These are phyloP conservation scores for Artibeus lituratus DNA, from an alignment of 2,797 vertebrate species.

Conservation along the genomic window DNA sequence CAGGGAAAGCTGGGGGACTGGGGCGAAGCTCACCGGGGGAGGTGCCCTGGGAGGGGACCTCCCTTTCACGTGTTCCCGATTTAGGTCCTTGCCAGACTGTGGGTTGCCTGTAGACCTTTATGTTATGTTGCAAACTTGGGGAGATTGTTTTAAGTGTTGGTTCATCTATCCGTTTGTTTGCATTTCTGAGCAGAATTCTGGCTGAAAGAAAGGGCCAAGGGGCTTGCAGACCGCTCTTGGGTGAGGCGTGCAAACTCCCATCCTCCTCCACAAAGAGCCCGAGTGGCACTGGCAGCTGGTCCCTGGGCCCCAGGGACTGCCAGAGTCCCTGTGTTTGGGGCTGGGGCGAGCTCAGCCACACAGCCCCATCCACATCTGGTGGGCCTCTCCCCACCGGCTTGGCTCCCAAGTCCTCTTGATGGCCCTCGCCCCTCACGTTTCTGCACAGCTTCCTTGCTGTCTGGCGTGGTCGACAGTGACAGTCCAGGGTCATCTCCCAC, in stretches of 20 bases:
- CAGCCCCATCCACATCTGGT: neutral
- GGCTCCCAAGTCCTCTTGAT: neutral
- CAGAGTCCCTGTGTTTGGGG: too few relatives aligned
- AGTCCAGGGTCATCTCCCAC: neutral
- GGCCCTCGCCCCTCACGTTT: neutral
- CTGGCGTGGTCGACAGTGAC: neutral
- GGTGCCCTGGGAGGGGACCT: neutral
- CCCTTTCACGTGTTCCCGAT: neutral
- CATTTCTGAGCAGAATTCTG: neutral
- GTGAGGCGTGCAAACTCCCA: neutral
- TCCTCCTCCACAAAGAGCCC: too few relatives aligned
- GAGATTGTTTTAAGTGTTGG: neutral
- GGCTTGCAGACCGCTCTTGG: neutral
- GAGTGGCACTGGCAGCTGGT: too few relatives aligned
- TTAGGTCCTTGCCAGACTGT: neutral
- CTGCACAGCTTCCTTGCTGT: neutral
- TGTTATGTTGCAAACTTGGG: neutral
- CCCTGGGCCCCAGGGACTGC: too few relatives aligned
- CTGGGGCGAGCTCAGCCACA: too few relatives aligned
- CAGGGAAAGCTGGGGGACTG: fast-evolving
- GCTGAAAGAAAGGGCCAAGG: neutral
- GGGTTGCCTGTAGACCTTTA: neutral
- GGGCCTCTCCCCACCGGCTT: neutral
- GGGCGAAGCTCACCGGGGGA: fast-evolving
- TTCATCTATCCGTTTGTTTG: neutral